Evolutionary conservation across 2,797 vertebrate species (phyloP).

Genomic region (Chaetophractus vellerosus): DNA sequence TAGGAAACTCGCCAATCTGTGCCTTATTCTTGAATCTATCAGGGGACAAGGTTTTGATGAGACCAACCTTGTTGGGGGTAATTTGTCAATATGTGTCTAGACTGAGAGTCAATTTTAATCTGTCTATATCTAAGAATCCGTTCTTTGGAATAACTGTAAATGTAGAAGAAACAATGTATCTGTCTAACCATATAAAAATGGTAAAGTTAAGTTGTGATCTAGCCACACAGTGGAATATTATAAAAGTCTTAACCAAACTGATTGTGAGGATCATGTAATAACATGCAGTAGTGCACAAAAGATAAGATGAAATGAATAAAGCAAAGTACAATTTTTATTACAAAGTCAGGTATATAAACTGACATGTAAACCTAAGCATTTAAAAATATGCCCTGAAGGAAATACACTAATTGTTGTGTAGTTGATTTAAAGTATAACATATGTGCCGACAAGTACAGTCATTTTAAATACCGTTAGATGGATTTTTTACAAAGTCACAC

Average conservation of each 20-base stretch:
- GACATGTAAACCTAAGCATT: background rate
- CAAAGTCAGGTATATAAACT: background rate
- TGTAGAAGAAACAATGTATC: background rate
- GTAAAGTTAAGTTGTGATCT: background rate
- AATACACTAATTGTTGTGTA: background rate
- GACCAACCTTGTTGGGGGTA: background rate
- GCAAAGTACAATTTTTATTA: background rate
- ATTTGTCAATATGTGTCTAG: background rate
- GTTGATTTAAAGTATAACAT: conserved; percentile 5
- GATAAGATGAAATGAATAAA: conserved; percentile 16
- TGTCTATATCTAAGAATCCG: background rate
- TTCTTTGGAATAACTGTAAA: background rate
- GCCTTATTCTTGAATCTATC: background rate
- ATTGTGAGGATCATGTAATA: background rate
- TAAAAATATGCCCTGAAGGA: conserved; percentile 21
- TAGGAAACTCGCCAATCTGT: background rate
- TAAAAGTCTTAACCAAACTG: background rate
- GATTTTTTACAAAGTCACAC: background rate
- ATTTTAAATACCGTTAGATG: background rate
- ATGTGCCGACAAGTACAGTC: background rate
- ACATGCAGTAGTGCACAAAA: background rate
- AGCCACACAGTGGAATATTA: background rate
- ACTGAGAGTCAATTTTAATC: background rate
- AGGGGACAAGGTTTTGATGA: background rate
- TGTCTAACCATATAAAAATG: background rate